Base-by-base conservation (phyloP, 2,797 vertebrate genomes). In the Orientallactaga sibirica region DNA sequence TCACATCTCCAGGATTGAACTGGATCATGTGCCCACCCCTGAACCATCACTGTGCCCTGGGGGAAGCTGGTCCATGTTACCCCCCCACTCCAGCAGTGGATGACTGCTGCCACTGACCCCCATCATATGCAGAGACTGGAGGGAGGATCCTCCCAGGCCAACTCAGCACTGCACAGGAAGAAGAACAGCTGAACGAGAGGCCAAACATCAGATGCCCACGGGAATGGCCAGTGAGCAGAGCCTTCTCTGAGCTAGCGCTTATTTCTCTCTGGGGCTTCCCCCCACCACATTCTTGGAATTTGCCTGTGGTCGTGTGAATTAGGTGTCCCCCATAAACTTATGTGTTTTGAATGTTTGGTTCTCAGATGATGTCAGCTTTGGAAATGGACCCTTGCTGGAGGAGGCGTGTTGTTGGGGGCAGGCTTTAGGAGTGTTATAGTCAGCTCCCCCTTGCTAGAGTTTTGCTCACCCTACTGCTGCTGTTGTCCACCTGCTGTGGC, bases 41-140 rank as follows among this genome's bases (percentile, higher is more conserved):
- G 37, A 70, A 24, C 19, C 5, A n/a, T 22, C 16, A 9, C 19
- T 33, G 37, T 20, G n/a, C 25, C 15, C 14, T 22, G 33, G 79
- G 7, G 22, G 15, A 71, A 64, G 14, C 8, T 27, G 7, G 33
- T 14, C 25, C 7, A 0, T 2, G 9, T n/a, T 15, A 29, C 33
- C 58, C 10, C 10, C 1, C 3, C 16, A 29, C 4, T 41, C 10
- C 71, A 33, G 29, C 41, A 66, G 19, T 7, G 20, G 29, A 7
- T 25, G 22, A 27, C 19, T 2, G 29, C 18, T 67, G 22, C 61
- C 41, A 41, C 3, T 11, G 14, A 19, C n/a, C 29, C 8, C 64
- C 70, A 24, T 0, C 0, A 7, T 62, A n/a, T 4, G 6, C 62
- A 55, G 19, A 12, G 33, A 18, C 1, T 10, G 55, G 64, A 19